These are phyloP conservation scores for Pygoscelis antarcticus DNA, from an alignment of 2,113 vertebrate genomes.

Conservation along the genomic window DNA sequence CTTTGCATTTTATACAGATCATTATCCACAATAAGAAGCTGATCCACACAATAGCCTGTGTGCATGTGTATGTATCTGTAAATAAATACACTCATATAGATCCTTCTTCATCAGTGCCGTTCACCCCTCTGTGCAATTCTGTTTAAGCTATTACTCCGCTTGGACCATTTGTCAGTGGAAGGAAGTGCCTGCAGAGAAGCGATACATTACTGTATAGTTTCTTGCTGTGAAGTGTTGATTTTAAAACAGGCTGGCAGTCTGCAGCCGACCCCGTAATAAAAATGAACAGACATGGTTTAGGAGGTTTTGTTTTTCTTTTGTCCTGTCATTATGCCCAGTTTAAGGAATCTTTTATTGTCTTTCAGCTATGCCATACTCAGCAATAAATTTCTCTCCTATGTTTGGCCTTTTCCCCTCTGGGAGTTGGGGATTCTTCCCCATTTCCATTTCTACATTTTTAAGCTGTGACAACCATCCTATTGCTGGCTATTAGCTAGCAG, in stretches of 20 bases:
- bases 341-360: conserved; percentile 33
- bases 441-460: conserved; percentile 31
- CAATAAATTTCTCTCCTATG: not conserved
- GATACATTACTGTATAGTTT: conserved; percentile 39
- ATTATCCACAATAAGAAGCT: not conserved
- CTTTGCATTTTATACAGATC: conserved; percentile 1
- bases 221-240: conserved; percentile 67
- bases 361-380: not conserved
- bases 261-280: not conserved
- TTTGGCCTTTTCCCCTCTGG: not conserved
- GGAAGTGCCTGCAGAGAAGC: conserved; percentile 58
- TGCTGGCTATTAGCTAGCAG: not conserved
- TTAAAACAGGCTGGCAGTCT: conserved; percentile 54
- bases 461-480: not conserved
- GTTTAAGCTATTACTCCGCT: conserved; percentile 8
- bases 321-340: conserved; percentile 40
- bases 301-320: conserved; percentile 49
- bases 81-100: not conserved
- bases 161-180: conserved; percentile 4
- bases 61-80: not conserved
- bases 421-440: not conserved
- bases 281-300: not conserved
- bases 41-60: not conserved
- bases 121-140: not conserved
- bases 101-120: not conserved